Conservation (phyloP, 2,113 vertebrate species). For the Hymenochirus boettgeri region DNA sequence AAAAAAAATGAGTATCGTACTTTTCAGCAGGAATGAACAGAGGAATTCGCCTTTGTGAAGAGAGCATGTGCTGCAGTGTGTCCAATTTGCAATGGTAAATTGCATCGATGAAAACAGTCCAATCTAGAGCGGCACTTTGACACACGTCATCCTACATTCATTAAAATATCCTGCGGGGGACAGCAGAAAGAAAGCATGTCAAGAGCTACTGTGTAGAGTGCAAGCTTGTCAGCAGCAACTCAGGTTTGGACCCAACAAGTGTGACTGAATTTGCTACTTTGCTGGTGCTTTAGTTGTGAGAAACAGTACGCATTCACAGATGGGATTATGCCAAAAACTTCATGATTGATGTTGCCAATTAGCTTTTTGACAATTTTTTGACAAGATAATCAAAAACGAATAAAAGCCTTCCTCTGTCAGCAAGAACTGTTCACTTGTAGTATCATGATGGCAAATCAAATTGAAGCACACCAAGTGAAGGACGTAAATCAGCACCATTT, state of each 20-base stretch:
- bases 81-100: constrained; percentile 27
- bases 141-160: constrained; percentile 19
- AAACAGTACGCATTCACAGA: constrained; percentile 45
- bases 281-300: constrained; percentile 43
- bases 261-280: constrained; percentile 38
- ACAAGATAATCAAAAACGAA: no score
- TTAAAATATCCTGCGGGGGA: constrained; percentile 42
- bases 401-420: not conserved
- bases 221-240: constrained; percentile 46
- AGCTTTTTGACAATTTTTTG: no score
- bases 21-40: no score
- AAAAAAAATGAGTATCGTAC: no score
- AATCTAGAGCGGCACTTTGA: constrained; percentile 12
- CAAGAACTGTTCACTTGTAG: constrained; percentile 41
- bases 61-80: no score
- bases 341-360: no score
- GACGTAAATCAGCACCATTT: constrained; percentile 42
- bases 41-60: no score
- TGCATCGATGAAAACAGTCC: constrained; percentile 20
- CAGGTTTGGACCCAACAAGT: constrained; percentile 27
- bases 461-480: constrained; percentile 45
- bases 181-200: constrained; percentile 40
- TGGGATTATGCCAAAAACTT: not conserved
- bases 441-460: constrained; percentile 45
- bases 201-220: constrained; percentile 42